phyloP scores from a whole-genome alignment of 2,888 invertebrate genomes.

The Clitarchus hookeri region DNA sequence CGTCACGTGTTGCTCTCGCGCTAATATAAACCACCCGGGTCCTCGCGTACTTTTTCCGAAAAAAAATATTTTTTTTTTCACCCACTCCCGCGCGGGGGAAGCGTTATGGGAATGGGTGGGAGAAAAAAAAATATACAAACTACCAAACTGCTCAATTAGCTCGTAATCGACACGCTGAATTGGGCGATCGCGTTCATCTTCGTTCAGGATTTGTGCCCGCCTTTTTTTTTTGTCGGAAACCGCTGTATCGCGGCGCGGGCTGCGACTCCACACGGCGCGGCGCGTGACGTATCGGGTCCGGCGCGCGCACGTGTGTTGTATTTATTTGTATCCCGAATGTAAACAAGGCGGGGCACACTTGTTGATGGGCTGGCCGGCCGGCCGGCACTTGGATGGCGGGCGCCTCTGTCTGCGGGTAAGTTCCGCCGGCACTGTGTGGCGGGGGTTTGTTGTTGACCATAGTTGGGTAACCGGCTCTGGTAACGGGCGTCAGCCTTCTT shows the following conservation, averaged over 20 bases:
- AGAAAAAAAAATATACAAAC: not conserved
- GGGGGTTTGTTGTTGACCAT: too few relatives aligned
- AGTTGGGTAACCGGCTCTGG: too few relatives aligned
- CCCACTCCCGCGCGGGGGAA: not conserved
- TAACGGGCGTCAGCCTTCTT: too few relatives aligned
- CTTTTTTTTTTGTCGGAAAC: too few relatives aligned
- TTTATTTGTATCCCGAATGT: not conserved
- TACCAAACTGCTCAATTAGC: constrained; percentile 14
- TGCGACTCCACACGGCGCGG: too few relatives aligned
- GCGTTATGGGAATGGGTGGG: not conserved
- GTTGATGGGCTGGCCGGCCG: not conserved
- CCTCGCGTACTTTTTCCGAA: not conserved
- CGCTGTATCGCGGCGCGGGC: too few relatives aligned
- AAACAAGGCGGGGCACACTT: not conserved
- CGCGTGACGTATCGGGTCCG: too few relatives aligned
- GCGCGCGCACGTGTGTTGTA: not conserved
- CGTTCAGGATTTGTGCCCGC: not conserved
- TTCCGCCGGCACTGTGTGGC: too few relatives aligned
- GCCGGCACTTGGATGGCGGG: not conserved
- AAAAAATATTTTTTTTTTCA: not conserved
- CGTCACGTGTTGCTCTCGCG: not conserved
- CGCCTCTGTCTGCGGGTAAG: too few relatives aligned
- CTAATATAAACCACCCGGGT: not conserved
- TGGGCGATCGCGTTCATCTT: constrained; percentile 14
- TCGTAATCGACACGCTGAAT: constrained; percentile 14